Conservation (phyloP, 2,888 invertebrate genomes). For the Pseudoips prasinana region DNA sequence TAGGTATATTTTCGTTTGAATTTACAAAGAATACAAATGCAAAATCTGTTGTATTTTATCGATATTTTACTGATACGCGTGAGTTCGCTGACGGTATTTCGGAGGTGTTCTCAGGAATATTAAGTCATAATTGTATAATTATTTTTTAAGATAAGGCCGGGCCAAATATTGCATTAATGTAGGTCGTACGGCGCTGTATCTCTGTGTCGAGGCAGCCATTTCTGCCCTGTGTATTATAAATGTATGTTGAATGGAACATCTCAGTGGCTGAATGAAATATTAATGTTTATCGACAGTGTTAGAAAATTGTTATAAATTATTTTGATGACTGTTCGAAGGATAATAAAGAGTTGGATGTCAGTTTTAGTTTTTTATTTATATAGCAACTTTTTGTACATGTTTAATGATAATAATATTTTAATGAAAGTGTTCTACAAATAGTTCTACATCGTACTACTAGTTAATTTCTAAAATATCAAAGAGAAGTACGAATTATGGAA, state of each 20-base stretch:
- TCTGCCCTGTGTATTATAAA: conserved; percentile 63
- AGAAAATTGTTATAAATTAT: conserved; percentile 84
- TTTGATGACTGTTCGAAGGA: conserved; percentile 83
- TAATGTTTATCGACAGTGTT: conserved; percentile 81
- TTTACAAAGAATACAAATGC: conserved; percentile 75
- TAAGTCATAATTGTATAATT: conserved; percentile 79
- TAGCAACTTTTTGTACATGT: too few relatives aligned
- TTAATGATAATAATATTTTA: too few relatives aligned
- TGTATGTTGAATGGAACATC: conserved; percentile 70
- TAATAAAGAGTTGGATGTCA: conserved; percentile 84
- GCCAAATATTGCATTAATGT: conserved; percentile 80
- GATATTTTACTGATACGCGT: conserved; percentile 72
- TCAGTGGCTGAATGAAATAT: conserved; percentile 78
- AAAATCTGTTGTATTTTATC: conserved; percentile 79
- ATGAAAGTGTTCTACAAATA: too few relatives aligned
- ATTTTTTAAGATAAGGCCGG: conserved; percentile 79
- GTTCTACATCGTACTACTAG: too few relatives aligned
- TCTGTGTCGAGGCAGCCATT: conserved; percentile 60
- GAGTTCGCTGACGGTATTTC: conserved; percentile 48
- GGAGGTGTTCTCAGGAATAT: conserved; percentile 50
- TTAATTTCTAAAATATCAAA: too few relatives aligned
- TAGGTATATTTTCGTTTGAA: conserved; percentile 78
- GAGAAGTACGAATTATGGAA: too few relatives aligned
- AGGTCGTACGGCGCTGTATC: conserved; percentile 70
- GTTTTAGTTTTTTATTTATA: conserved; percentile 52